These are phyloP conservation scores for Opisthocomus hoazin DNA, from an alignment of 2,113 vertebrate species.

Conservation along the genomic window DNA sequence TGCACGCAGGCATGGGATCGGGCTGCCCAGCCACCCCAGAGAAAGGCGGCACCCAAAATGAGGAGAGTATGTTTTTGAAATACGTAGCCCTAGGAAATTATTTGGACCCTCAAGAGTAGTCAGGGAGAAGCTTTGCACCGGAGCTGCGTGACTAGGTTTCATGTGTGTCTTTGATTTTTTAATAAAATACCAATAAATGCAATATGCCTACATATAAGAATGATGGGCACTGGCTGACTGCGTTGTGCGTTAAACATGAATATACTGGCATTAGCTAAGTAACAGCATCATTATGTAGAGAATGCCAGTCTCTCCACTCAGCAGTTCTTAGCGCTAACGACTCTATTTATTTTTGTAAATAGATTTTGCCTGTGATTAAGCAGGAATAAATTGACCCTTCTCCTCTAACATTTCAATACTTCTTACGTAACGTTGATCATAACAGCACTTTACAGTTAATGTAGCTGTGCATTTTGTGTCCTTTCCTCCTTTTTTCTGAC, in stretches of 20 bases:
- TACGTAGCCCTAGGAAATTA: background rate
- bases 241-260: background rate
- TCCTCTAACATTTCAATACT: conserved; percentile 11
- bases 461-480: background rate
- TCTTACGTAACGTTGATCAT: conserved; percentile 1
- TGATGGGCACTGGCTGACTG: background rate
- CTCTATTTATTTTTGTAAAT: conserved; percentile 31
- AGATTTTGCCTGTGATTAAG: conserved; percentile 36
- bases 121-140: background rate
- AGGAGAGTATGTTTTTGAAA: background rate
- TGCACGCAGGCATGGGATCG: background rate
- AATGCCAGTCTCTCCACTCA: conserved; percentile 23
- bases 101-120: background rate
- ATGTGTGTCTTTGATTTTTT: background rate
- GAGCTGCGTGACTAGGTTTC: background rate
- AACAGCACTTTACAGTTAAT: conserved; percentile 7
- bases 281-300: conserved; percentile 40
- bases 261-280: conserved; percentile 8
- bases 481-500: conserved; percentile 8
- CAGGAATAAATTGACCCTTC: conserved; percentile 33
- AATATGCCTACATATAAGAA: background rate
- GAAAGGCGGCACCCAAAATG: background rate
- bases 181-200: background rate
- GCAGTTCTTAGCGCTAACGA: background rate
- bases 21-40: background rate